Conservation (phyloP, 2,797 vertebrate genomes). For the Tragelaphus oryx region DNA sequence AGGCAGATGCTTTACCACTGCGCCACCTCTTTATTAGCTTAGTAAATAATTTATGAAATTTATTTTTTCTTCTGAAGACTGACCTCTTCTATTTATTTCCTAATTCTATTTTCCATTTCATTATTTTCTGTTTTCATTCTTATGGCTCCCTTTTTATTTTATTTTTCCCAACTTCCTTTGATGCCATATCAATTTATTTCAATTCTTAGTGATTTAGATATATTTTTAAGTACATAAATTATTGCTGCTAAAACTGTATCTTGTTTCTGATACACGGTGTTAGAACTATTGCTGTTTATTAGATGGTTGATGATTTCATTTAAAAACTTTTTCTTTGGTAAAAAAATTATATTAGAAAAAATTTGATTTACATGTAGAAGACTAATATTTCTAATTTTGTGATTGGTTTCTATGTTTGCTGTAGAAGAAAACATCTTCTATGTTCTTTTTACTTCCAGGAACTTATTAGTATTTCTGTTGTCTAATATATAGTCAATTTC, state of each 20-base stretch:
- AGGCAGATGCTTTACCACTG: background rate
- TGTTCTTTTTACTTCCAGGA: background rate
- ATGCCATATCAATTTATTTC: background rate
- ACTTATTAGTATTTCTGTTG: background rate
- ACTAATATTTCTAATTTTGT: background rate
- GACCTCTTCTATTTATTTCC: background rate
- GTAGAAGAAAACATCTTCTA: background rate
- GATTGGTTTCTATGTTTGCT: background rate
- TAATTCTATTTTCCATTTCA: background rate
- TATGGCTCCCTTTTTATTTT: background rate
- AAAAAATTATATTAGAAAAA: background rate
- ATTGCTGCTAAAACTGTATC: background rate
- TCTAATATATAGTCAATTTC: background rate
- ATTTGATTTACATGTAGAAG: background rate
- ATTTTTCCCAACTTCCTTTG: background rate
- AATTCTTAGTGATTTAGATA: background rate
- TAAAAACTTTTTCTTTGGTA: background rate
- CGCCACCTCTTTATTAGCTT: background rate
- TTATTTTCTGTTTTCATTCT: background rate
- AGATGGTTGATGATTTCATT: background rate
- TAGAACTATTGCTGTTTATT: background rate
- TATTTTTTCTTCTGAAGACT: background rate
- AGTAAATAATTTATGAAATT: background rate
- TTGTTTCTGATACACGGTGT: background rate
- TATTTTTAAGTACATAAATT: background rate